Conservation (phyloP, 30 jellyfish, hydroid and myxozoan species). For the Aurelia aurita region DNA sequence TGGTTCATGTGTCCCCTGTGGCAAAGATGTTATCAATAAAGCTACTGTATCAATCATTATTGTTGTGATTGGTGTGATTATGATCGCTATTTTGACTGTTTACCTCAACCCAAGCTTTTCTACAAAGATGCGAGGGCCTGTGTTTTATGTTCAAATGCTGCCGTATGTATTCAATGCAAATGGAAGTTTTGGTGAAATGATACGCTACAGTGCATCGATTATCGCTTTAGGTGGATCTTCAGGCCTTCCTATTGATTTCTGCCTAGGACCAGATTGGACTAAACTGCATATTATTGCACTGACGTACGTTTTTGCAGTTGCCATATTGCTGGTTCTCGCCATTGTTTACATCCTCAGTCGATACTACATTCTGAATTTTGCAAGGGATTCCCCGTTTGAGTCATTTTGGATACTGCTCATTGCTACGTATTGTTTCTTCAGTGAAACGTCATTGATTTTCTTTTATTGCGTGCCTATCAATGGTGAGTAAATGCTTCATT, state of each 20-base stretch:
- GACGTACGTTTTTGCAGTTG: constrained; percentile 63
- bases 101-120: constrained; percentile 69
- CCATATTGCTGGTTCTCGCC: constrained; percentile 43
- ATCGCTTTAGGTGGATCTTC: constrained; percentile 79
- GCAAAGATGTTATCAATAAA: neutral
- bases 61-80: constrained; percentile 26
- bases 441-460: constrained; percentile 68
- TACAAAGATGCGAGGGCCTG: constrained; percentile 74
- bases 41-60: constrained; percentile 2
- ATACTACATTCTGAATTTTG: constrained; percentile 58
- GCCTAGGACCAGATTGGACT: constrained; percentile 50
- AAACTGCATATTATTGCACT: constrained; percentile 52
- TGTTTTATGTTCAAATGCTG: constrained; percentile 64
- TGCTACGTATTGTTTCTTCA: constrained; percentile 64
- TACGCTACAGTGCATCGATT: constrained; percentile 37
- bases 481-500: constrained; percentile 30
- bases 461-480: constrained; percentile 68
- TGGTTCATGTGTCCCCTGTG: constrained; percentile 44
- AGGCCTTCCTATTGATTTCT: constrained; percentile 68
- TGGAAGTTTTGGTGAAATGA: constrained; percentile 11
- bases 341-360: constrained; percentile 57
- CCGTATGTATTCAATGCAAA: constrained; percentile 49
- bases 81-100: constrained; percentile 39
- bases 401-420: constrained; percentile 82
- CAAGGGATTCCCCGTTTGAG: constrained; percentile 78